A percentile compares a stretch with the other conserved stretches of the same genome.
These are phyloP conservation scores for Parthenolecanium corni DNA, from an alignment of 2,888 invertebrate species.

Conservation along the genomic window DNA sequence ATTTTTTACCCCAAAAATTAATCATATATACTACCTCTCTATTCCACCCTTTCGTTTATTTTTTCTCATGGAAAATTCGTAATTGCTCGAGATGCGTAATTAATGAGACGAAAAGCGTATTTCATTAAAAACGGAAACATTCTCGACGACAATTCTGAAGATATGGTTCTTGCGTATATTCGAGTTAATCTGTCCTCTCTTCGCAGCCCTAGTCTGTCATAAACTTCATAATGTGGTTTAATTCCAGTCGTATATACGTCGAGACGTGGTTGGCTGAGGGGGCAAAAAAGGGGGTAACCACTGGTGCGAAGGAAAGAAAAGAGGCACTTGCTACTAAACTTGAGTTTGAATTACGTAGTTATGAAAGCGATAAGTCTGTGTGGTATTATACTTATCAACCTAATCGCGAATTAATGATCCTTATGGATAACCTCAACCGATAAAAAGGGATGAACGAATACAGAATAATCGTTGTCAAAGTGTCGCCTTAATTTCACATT, in stretches of 20 bases:
- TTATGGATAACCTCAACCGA: conserved; percentile 11
- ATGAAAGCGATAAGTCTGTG: neutral
- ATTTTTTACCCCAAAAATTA: no score
- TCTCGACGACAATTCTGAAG: conserved; percentile 10
- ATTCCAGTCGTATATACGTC: neutral
- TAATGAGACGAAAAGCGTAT: conserved; percentile 7
- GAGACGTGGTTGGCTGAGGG: no score
- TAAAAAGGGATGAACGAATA: neutral
- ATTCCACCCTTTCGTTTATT: no score
- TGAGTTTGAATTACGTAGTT: neutral
- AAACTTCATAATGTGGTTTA: conserved; percentile 13
- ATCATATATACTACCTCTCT: no score
- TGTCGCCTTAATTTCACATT: no score
- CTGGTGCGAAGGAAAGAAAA: no score
- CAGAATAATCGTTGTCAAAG: no score
- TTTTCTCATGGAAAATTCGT: neutral
- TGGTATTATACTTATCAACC: conserved; percentile 10
- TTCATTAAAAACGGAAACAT: conserved; percentile 1
- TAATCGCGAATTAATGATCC: conserved; percentile 16
- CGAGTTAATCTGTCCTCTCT: conserved; percentile 10
- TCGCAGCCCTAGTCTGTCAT: neutral
- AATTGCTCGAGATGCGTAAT: conserved; percentile 12
- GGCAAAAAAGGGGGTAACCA: no score
- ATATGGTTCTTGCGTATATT: conserved; percentile 4
- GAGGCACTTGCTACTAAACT: no score